Conservation (phyloP, 1,140 invertebrate genomes). For the Spodoptera frugiperda region DNA sequence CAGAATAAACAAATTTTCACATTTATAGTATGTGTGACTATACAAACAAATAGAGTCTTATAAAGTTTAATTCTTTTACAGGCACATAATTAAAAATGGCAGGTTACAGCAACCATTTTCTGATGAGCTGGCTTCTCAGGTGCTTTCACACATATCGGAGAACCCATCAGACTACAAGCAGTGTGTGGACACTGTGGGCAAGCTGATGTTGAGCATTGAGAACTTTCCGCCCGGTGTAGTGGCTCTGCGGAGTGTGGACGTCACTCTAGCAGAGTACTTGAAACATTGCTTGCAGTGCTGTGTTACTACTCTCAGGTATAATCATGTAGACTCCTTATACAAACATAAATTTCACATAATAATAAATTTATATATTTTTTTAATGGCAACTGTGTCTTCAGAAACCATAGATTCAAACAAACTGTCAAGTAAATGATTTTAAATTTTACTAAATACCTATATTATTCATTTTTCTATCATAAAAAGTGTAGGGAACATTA, state of each 20-base stretch:
- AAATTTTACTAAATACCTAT: no score
- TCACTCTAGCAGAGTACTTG: slow-evolving; percentile 59
- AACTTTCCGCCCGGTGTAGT: slow-evolving; percentile 66
- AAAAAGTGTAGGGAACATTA: no score
- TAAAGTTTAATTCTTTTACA: slow-evolving; percentile 53
- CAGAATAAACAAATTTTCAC: no score
- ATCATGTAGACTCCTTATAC: no score
- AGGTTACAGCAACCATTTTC: slow-evolving; percentile 62
- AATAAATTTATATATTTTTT: no score
- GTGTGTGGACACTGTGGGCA: slow-evolving; percentile 57
- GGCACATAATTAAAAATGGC: slow-evolving; percentile 65
- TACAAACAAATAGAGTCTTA: neutral
- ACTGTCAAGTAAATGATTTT: no score
- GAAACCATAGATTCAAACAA: no score
- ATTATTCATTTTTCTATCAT: no score
- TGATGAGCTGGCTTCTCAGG: slow-evolving; percentile 55
- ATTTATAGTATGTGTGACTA: no score
- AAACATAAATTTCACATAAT: no score
- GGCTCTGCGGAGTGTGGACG: slow-evolving; percentile 60
- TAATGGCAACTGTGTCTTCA: no score
- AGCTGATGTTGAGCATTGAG: slow-evolving; percentile 65
- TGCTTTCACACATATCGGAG: slow-evolving; percentile 43
- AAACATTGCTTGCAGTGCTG: slow-evolving; percentile 60
- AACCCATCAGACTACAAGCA: slow-evolving; percentile 50
- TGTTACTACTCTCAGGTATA: slow-evolving; percentile 61